A percentile compares a stretch with the other conserved stretches of the same genome.
These are phyloP conservation scores for Mustela erminea DNA, from an alignment of 2,797 vertebrate species.

Conservation along the genomic window DNA sequence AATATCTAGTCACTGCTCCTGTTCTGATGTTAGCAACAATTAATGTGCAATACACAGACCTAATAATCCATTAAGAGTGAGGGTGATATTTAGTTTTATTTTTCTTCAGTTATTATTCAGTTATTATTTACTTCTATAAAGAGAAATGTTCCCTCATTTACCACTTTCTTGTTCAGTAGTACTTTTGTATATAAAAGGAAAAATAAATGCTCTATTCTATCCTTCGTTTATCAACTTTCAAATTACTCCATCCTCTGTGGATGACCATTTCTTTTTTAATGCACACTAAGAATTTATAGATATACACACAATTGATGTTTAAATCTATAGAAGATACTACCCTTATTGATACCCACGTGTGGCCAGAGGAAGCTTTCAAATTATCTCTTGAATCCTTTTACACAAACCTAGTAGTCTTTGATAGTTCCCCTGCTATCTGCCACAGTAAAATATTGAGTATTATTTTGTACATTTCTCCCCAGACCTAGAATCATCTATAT, in stretches of 20 bases:
- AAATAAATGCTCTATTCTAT: constrained; percentile 33
- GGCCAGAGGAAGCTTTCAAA: background rate
- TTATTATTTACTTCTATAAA: background rate
- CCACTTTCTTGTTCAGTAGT: background rate
- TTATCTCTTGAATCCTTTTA: background rate
- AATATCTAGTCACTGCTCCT: background rate
- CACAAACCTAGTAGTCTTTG: background rate
- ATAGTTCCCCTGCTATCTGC: background rate
- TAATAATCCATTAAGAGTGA: background rate
- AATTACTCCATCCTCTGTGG: background rate
- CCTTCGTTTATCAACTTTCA: background rate
- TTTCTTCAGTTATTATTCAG: too few species aligned
- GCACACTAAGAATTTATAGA: background rate
- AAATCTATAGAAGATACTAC: background rate
- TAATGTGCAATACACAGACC: background rate
- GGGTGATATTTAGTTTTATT: constrained; percentile 31
- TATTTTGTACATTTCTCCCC: background rate
- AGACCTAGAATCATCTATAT: background rate
- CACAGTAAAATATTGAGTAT: background rate
- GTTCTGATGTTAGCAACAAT: background rate
- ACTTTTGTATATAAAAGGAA: background rate
- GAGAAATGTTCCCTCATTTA: background rate
- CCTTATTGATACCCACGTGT: background rate
- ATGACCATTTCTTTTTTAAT: background rate
- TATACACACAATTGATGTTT: constrained; percentile 25